phyloP scores from a whole-genome alignment of 2,888 invertebrate genomes.

The Mamestra brassicae region DNA sequence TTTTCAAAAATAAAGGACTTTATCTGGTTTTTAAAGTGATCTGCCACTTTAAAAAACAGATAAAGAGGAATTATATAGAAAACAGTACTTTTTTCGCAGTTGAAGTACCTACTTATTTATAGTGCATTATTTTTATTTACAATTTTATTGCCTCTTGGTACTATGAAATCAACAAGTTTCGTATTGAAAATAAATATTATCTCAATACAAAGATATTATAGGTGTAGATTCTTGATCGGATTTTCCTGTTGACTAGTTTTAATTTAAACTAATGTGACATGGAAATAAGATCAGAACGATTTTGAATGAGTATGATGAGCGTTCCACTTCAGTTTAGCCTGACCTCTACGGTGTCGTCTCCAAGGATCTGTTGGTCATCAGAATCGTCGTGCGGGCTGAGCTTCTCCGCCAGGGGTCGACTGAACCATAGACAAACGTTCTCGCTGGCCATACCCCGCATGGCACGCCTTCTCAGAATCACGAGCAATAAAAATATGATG shows the following conservation, averaged over 20 bases:
- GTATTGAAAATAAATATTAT: conserved; percentile 43
- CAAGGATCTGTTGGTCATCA: conserved; percentile 82
- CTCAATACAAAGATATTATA: conserved; percentile 19
- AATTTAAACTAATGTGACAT: conserved; percentile 24
- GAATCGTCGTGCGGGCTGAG: conserved; percentile 85
- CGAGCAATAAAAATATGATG: conserved; percentile 91
- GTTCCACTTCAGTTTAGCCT: conserved; percentile 77
- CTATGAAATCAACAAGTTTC: conserved; percentile 10
- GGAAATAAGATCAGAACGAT: conserved; percentile 14
- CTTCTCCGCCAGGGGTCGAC: conserved; percentile 79
- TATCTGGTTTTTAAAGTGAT: no score
- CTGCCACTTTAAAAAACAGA: no score
- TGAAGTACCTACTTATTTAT: background rate
- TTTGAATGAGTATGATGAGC: conserved; percentile 11
- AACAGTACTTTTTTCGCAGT: no score
- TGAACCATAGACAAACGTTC: conserved; percentile 78
- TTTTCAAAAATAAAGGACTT: conserved; percentile 2
- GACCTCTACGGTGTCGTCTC: conserved; percentile 87
- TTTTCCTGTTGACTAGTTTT: conserved; percentile 49
- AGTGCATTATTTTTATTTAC: conserved; percentile 6
- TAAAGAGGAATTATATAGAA: no score
- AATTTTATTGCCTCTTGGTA: background rate
- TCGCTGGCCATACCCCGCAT: conserved; percentile 88
- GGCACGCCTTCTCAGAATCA: conserved; percentile 90
- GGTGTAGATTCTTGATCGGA: conserved; percentile 15